Percentiles rank a stretch among this genome's conserved stretches.
These are phyloP conservation scores for Cheiracanthium punctorium DNA, from an alignment of 2,888 invertebrate species.

Conservation along the genomic window DNA sequence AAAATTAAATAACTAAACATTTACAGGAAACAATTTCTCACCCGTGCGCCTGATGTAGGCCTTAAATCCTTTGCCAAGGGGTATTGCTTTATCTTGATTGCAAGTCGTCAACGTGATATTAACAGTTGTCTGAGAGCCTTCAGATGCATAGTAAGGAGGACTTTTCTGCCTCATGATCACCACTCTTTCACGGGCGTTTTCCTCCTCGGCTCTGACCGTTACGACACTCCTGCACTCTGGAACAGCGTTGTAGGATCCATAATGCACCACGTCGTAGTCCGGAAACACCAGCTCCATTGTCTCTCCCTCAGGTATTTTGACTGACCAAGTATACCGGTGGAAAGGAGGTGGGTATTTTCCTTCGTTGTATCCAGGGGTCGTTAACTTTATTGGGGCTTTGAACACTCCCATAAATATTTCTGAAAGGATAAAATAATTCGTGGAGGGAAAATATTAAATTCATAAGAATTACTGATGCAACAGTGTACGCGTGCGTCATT, in stretches of 20 bases:
- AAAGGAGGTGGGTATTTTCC: conserved; percentile 72
- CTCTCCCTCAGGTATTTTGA: conserved; percentile 71
- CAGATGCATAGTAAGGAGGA: conserved; percentile 73
- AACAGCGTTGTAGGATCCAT: conserved; percentile 73
- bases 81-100: conserved; percentile 70
- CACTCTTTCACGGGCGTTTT: conserved; percentile 44
- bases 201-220: conserved; percentile 60
- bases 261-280: conserved; percentile 73
- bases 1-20: too few species aligned
- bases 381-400: conserved; percentile 71
- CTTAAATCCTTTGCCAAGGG: conserved; percentile 71
- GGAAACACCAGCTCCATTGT: conserved; percentile 73
- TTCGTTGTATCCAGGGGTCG: conserved; percentile 71
- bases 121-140: conserved; percentile 71
- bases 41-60: conserved; percentile 72
- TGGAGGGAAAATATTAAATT: too few species aligned
- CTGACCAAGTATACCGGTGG: conserved; percentile 72
- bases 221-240: conserved; percentile 72
- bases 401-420: conserved; percentile 70
- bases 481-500: too few species aligned
- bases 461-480: too few species aligned
- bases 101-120: conserved; percentile 73
- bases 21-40: too few species aligned
- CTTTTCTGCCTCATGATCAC: conserved; percentile 71
- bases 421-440: too few species aligned